Evolutionary conservation across 2,888 invertebrate genomes (phyloP), one percentile per base, ranked within the genome.

Genomic region (Ditula angustiorana): DNA sequence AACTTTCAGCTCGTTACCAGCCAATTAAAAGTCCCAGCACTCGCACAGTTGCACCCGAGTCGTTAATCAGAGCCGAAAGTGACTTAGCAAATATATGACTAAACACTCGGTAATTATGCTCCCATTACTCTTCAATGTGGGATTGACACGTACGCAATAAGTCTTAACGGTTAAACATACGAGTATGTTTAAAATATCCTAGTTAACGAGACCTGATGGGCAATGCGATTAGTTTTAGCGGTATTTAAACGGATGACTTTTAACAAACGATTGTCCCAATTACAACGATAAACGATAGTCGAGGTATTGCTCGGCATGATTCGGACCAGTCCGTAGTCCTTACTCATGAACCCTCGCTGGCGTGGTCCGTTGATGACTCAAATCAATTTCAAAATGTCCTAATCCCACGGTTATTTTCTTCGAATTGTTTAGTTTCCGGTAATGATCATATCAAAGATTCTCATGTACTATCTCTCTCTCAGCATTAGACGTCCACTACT

Each of bases 21-120:
- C 80, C 80, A 90, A 91, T 90, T 92, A 91, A 86, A 84, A 86
- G 81, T 82, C 82, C 61, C 71, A 74, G 71, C 77, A 74, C 75
- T 77, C 67, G 69, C 72, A 71, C 77, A 74, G 75, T 77, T 67
- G 69, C 72, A 70, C 67, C 69, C 70, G 71, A 70, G 72, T 78
- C 78, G 80, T 77, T 83, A 86, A 86, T 85, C 82, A 86, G 81
- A 84, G 76, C 84, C 80, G 85, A 86, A 88, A 89, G 83, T 83
- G 77, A 82, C 75, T 81, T 69, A 63, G 74, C 74, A 74, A 78
- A 74, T 72, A 62, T 67, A 44, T 67, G 58, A 35, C 44, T 46
- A 58, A 35, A 52, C 63, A 57, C 41, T 26, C 44, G 7, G 44
- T 50, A 63, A 63, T 63, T 63, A 57, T 52, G 30, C 21, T 28